A percentile compares a stretch with the other conserved stretches of the same genome.
Conservation (phyloP, 2,888 invertebrate genomes). For the Caenorhabditis macrosperma region DNA sequence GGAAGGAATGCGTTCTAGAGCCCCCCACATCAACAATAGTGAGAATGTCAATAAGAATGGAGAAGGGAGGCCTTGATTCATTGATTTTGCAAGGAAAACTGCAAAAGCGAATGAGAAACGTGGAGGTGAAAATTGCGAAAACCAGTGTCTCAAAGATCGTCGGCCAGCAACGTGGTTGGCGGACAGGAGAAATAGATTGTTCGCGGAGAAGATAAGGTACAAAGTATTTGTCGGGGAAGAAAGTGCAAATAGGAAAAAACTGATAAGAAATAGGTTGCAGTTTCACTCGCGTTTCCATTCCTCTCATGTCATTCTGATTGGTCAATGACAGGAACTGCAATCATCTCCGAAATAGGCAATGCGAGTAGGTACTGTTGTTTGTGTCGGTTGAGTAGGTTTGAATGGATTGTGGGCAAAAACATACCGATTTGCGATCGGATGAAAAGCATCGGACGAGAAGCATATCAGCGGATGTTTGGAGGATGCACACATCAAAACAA, state of each 20-base stretch:
- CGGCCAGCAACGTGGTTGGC: conserved; percentile 56
- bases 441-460: not conserved
- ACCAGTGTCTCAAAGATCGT: conserved; percentile 43
- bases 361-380: not conserved
- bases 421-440: too few relatives aligned
- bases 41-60: not conserved
- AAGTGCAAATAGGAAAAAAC: conserved; percentile 42
- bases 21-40: not conserved
- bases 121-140: conserved; percentile 7
- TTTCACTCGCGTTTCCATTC: not conserved
- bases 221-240: conserved; percentile 40
- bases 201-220: conserved; percentile 55
- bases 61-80: not conserved
- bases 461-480: conserved; percentile 20
- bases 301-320: conserved; percentile 1
- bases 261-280: conserved; percentile 39
- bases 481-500: conserved; percentile 32
- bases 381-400: too few relatives aligned
- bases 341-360: not conserved
- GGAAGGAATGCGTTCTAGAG: not conserved
- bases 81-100: not conserved
- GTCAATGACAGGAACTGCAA: conserved; percentile 18
- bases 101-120: not conserved
- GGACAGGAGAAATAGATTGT: conserved; percentile 41
- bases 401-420: too few relatives aligned